A percentile compares a stretch with the other conserved stretches of the same genome.
Evolutionary conservation across 2,888 invertebrate genomes (phyloP).

Genomic region (Oscheius sp.): DNA sequence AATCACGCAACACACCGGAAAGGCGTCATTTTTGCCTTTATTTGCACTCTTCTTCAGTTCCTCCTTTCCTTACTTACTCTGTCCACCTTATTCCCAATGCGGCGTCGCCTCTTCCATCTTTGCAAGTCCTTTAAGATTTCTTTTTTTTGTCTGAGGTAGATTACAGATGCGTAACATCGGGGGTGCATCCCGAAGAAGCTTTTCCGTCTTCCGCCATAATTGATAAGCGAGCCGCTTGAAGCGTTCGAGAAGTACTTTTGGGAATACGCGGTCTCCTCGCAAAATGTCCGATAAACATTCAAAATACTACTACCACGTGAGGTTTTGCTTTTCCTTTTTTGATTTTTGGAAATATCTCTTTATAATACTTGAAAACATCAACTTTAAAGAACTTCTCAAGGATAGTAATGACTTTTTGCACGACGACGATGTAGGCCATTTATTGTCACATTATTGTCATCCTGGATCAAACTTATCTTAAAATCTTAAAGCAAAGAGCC

Average conservation of each 20-base stretch:
- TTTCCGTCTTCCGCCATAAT: slow-evolving; percentile 25
- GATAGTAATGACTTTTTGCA: background rate
- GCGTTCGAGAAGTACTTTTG: slow-evolving; percentile 34
- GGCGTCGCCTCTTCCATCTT: background rate
- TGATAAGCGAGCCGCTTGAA: slow-evolving; percentile 34
- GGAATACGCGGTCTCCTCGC: slow-evolving; percentile 31
- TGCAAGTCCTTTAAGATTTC: background rate
- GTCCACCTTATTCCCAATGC: background rate
- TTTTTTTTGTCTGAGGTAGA: background rate
- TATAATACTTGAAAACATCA: background rate
- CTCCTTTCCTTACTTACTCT: background rate
- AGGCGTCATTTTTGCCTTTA: background rate
- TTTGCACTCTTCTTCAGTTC: background rate
- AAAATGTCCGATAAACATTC: slow-evolving; percentile 29
- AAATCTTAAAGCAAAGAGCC: slow-evolving; percentile 15
- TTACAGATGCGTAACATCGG: slow-evolving; percentile 25
- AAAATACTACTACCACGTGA: slow-evolving; percentile 25
- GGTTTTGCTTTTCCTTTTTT: background rate
- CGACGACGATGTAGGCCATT: too few species aligned
- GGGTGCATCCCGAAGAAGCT: background rate
- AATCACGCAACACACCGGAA: too few species aligned
- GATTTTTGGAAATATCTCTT: background rate
- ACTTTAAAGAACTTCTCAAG: background rate
- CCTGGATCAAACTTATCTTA: slow-evolving; percentile 13
- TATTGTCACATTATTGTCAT: background rate